Evolutionary conservation across 2,888 invertebrate genomes (phyloP).

Genomic region (Cephus nigrinus): DNA sequence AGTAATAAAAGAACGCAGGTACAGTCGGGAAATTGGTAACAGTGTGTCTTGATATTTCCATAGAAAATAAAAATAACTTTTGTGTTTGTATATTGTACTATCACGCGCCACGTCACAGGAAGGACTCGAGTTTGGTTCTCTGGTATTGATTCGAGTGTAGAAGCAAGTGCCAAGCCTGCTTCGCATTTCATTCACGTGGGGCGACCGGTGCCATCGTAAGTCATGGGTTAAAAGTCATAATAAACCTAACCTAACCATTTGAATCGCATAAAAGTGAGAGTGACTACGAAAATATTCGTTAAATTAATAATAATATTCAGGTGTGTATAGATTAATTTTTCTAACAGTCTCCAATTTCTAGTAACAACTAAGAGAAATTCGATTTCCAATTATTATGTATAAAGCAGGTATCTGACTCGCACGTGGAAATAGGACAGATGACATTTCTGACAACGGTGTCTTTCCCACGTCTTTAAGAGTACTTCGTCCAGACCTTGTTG

Average conservation of each 20-base stretch:
- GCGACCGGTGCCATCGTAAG: not conserved
- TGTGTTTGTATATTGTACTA: not conserved
- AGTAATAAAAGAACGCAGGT: too few relatives aligned
- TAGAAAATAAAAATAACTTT: not conserved
- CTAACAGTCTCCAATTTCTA: too few relatives aligned
- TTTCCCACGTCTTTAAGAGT: not conserved
- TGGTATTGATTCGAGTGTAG: not conserved
- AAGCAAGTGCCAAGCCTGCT: not conserved
- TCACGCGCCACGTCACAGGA: not conserved
- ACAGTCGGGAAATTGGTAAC: not conserved
- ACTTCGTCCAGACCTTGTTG: not conserved
- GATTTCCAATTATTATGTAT: too few relatives aligned
- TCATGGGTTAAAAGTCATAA: not conserved
- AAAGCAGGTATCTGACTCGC: too few relatives aligned
- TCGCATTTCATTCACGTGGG: not conserved
- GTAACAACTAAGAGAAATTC: too few relatives aligned
- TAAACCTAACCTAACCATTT: too few relatives aligned
- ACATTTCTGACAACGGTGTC: not conserved
- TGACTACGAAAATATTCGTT: too few relatives aligned
- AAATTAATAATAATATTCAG: too few relatives aligned
- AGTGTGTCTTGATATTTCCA: not conserved
- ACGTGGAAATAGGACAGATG: not conserved
- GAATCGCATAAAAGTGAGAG: too few relatives aligned
- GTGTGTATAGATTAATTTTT: too few relatives aligned
- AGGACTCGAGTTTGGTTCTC: not conserved